Conservation (phyloP, 2,797 vertebrate genomes). For the Myripristis jacobus region DNA sequence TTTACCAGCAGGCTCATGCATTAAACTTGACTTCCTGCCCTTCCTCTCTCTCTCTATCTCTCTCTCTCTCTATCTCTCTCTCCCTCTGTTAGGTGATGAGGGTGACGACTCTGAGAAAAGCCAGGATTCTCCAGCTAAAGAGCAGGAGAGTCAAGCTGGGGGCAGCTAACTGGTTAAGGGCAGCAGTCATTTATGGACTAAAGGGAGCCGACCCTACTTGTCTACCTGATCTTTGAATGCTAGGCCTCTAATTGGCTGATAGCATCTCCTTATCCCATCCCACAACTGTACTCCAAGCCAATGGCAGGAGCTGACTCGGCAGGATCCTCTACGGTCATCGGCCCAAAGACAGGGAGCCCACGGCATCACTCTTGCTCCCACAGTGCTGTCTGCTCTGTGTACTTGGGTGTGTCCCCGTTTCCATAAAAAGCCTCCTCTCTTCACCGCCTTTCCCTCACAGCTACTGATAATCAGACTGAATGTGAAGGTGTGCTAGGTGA, state of each 20-base stretch:
- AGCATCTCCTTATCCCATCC: slow-evolving; percentile 6
- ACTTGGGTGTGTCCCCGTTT: slow-evolving; percentile 27
- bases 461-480: slow-evolving; percentile 22
- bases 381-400: slow-evolving; percentile 13
- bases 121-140: slow-evolving; percentile 58
- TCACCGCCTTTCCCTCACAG: slow-evolving; percentile 35
- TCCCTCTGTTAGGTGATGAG: slow-evolving; percentile 56
- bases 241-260: slow-evolving; percentile 18
- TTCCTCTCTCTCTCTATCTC: too few species aligned
- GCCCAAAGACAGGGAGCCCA: slow-evolving; percentile 14
- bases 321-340: slow-evolving; percentile 31
- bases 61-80: too few species aligned
- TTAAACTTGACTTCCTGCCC: too few species aligned
- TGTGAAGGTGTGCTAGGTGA: slow-evolving; percentile 3
- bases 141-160: slow-evolving; percentile 60
- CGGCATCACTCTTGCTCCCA: slow-evolving; percentile 32
- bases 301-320: slow-evolving; percentile 29
- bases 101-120: slow-evolving; percentile 55
- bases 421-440: slow-evolving; percentile 42
- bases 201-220: slow-evolving; percentile 1
- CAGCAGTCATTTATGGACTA: slow-evolving; percentile 23
- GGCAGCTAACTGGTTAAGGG: slow-evolving; percentile 50
- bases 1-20: slow-evolving; percentile 18
- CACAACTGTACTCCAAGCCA: neutral
- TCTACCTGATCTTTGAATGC: slow-evolving; percentile 26